These are phyloP conservation scores for Amphipoea lucens DNA, from an alignment of 2,888 invertebrate species.

Conservation along the genomic window DNA sequence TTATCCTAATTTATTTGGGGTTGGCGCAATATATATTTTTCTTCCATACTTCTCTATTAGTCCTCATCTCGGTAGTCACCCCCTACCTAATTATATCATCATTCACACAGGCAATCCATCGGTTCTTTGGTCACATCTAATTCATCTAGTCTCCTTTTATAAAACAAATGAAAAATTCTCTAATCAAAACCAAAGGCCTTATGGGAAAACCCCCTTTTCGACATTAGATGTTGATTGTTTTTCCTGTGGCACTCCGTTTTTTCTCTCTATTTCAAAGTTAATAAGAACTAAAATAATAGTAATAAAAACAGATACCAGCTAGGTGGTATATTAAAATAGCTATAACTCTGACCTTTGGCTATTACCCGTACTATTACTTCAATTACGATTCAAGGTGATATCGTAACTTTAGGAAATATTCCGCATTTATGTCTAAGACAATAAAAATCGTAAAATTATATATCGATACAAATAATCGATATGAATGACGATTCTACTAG, in stretches of 20 bases:
- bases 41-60: too few species aligned
- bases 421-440: slow-evolving; percentile 72
- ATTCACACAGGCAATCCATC: too few species aligned
- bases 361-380: slow-evolving; percentile 70
- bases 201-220: too few species aligned
- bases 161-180: too few species aligned
- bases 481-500: slow-evolving; percentile 70
- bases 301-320: neutral
- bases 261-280: neutral
- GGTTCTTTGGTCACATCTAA: too few species aligned
- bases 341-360: slow-evolving; percentile 57
- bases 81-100: too few species aligned
- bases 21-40: too few species aligned
- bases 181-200: too few species aligned
- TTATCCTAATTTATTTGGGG: too few species aligned
- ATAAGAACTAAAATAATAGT: neutral
- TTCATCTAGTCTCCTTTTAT: too few species aligned
- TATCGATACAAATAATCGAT: slow-evolving; percentile 62
- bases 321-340: slow-evolving; percentile 38
- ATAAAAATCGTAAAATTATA: slow-evolving; percentile 67
- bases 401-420: slow-evolving; percentile 76
- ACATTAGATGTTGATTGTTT: neutral
- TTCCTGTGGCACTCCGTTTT: neutral
- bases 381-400: slow-evolving; percentile 77
- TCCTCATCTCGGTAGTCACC: too few species aligned